phyloP scores from a whole-genome alignment of 2,797 vertebrate genomes.

The Molothrus ater region DNA sequence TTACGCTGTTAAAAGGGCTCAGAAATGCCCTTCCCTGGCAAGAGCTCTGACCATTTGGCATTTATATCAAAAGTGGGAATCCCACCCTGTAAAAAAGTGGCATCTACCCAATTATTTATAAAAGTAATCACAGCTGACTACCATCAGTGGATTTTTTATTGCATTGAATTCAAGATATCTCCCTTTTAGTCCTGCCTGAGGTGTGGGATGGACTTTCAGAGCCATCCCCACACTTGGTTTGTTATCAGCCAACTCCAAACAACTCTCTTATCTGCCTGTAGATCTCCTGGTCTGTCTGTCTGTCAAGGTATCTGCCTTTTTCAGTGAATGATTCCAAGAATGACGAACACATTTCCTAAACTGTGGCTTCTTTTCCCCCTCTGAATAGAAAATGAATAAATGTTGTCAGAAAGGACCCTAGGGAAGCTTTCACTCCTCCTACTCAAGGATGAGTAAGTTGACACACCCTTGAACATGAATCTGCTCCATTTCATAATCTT shows the following conservation, averaged over 20 bases:
- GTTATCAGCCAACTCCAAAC: not conserved
- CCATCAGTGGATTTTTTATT: not conserved
- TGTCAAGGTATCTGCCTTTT: not conserved
- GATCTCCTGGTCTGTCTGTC: not conserved
- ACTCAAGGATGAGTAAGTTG: not conserved
- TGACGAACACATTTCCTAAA: not conserved
- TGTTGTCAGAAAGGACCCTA: not conserved
- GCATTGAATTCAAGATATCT: not conserved
- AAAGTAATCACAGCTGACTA: not conserved
- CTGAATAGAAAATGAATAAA: not conserved
- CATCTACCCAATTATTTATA: not conserved
- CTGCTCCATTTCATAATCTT: conserved; percentile 4
- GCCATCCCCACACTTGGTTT: not conserved
- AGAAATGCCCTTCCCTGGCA: not conserved
- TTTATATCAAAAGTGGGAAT: not conserved
- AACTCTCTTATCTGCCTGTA: not conserved
- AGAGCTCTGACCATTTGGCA: not conserved
- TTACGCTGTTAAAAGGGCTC: not conserved
- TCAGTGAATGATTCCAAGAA: not conserved
- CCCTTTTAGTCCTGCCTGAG: not conserved
- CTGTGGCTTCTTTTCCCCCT: not conserved
- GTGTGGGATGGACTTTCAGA: not conserved
- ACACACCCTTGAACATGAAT: conserved; percentile 25
- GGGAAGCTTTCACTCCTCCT: not conserved
- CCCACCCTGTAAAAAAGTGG: not conserved